Base-by-base conservation (phyloP, 1,140 invertebrate genomes). In the Papilio dardanus region DNA sequence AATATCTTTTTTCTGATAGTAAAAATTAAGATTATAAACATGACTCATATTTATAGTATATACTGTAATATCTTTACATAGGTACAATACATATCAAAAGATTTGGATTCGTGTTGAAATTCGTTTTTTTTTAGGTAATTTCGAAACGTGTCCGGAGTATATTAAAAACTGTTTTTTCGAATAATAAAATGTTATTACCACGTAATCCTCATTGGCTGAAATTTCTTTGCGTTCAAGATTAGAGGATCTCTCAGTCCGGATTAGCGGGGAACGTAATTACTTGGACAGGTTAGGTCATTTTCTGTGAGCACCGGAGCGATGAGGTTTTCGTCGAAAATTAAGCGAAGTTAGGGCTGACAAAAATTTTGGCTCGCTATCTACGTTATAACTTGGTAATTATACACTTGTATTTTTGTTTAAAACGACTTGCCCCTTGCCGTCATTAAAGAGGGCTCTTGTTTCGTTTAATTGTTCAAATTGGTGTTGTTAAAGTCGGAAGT, bases 261-360 rank as follows among this genome's bases (percentile, higher is more conserved):
- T 62, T 62, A 62, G 54, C 12, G 54, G 21, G 54, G 54, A 62
- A 62, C 14, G 54, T 62, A 62, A 62, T 62, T 62, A 62, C 54
- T 62, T 62, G 54, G 54, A 62, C 54, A 62, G 54, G 54, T 62
- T 62, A 10, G 54, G 54, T 62, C 54, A 62, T 74, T 75, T 75
- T 77, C 40, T 74, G 30, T 28, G 31, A 69, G 71, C 31, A 68
- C 58, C 37, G 62, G 68, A 66, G 68, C 58, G 40, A 54, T 74
- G 54, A 62, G 54, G 54, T 62, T 62, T 50, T 62, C 24, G 54
- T 14, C 24, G 54, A 65, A 71, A 66, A 76, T 78, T 74, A 71
- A 24, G 21, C 54, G 62, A 40, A 74, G 54, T 74, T 74, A 54
- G 54, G 42, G 24, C 24, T 62, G 54, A 12, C 12, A 62, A 62